Conservation (phyloP, 2,797 vertebrate species). For the Acanthurus lineatus region DNA sequence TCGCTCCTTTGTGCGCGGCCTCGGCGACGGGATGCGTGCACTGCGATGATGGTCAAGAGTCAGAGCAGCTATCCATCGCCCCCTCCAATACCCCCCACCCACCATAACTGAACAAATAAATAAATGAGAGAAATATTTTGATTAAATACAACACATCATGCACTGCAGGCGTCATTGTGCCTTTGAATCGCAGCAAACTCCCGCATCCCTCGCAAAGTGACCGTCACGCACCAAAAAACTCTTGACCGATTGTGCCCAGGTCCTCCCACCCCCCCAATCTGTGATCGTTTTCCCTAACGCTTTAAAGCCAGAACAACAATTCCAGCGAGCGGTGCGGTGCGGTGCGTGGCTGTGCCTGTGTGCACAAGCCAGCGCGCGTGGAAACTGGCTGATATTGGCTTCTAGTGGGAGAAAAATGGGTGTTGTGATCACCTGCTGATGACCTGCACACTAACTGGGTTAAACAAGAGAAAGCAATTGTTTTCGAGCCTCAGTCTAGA, state of each 20-base stretch:
- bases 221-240: neutral
- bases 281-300: neutral
- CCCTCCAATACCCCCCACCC: no score
- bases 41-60: slow-evolving; percentile 68
- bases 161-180: slow-evolving; percentile 1
- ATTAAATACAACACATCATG: slow-evolving; percentile 2
- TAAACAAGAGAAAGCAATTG: slow-evolving; percentile 21
- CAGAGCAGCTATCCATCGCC: neutral
- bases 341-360: slow-evolving; percentile 12
- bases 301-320: slow-evolving; percentile 1
- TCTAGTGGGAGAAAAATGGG: neutral
- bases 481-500: slow-evolving; percentile 19
- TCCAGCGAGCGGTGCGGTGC: slow-evolving; percentile 1
- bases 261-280: slow-evolving; percentile 1
- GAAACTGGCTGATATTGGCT: neutral
- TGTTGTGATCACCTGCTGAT: slow-evolving; percentile 38
- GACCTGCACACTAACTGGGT: slow-evolving; percentile 19
- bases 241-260: neutral
- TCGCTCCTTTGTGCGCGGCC: slow-evolving; percentile 77
- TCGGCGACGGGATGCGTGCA: slow-evolving; percentile 72
- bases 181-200: neutral
- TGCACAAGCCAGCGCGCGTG: neutral
- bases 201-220: neutral
- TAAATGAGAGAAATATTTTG: neutral
- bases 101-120: neutral